A percentile compares a stretch with the other conserved stretches of the same genome.
Evolutionary conservation across 2,888 invertebrate species (phyloP).

Genomic region (Cerastis leucographa): DNA sequence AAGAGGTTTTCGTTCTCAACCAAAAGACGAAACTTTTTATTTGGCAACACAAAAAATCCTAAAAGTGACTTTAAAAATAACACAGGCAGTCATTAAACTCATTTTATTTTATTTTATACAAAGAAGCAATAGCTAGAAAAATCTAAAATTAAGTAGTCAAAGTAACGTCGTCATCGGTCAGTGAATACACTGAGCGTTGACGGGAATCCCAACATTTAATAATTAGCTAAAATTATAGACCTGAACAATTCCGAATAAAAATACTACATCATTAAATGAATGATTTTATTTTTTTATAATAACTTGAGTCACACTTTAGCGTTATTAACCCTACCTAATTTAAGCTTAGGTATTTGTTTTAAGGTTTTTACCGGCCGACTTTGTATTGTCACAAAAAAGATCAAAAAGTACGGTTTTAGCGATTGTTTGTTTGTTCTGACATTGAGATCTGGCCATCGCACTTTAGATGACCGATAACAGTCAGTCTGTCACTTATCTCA

Average conservation of each 20-base stretch:
- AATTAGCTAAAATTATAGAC: conserved; percentile 61
- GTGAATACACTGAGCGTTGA: conserved; percentile 20
- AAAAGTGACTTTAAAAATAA: background rate
- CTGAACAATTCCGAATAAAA: conserved; percentile 55
- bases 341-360: conserved; percentile 14
- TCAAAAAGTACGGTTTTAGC: background rate
- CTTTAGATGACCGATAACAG: conserved; percentile 22
- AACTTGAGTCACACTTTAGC: conserved; percentile 35
- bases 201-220: conserved; percentile 61
- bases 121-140: conserved; percentile 17
- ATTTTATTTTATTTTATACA: conserved; percentile 4
- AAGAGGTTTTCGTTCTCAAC: background rate
- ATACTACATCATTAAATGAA: conserved; percentile 51
- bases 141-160: conserved; percentile 29
- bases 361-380: conserved; percentile 20
- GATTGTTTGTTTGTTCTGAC: conserved; percentile 25
- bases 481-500: conserved; percentile 27
- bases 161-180: conserved; percentile 41
- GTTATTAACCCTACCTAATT: conserved; percentile 44
- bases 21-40: background rate
- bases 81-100: conserved; percentile 21
- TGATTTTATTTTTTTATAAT: conserved; percentile 54
- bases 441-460: conserved; percentile 10
- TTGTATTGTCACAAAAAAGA: background rate
- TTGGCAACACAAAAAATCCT: background rate